Conservation (phyloP, 1,140 invertebrate genomes). For the Hyles vespertilio region DNA sequence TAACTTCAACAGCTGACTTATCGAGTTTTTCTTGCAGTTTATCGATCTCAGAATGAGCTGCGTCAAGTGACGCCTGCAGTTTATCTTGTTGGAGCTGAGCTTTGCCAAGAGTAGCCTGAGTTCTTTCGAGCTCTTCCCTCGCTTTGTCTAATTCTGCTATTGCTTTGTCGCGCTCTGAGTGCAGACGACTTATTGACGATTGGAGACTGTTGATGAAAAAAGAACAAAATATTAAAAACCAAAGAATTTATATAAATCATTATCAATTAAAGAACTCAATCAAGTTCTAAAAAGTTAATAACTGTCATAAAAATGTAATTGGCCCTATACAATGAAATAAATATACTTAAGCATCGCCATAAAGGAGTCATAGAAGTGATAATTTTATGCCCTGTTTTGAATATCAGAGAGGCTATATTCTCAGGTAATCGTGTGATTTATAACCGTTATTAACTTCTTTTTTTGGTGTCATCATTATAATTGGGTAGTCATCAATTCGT, state of each 20-base stretch:
- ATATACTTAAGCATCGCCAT: no score
- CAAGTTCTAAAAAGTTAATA: no score
- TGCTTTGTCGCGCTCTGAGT: slow-evolving; percentile 92
- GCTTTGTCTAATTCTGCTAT: slow-evolving; percentile 90
- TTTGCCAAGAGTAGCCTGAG: slow-evolving; percentile 91
- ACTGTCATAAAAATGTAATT: no score
- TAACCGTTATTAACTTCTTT: not conserved
- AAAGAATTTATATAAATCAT: no score
- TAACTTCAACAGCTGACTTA: slow-evolving; percentile 86
- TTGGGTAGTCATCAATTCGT: not conserved
- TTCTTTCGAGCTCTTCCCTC: slow-evolving; percentile 92
- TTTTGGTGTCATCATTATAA: not conserved
- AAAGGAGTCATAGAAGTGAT: no score
- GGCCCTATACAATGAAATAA: no score
- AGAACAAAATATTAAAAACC: not conserved
- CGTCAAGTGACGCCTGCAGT: slow-evolving; percentile 89
- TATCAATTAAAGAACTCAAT: no score
- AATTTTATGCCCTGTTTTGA: no score
- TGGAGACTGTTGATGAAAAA: slow-evolving; percentile 72
- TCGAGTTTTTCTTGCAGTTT: slow-evolving; percentile 91
- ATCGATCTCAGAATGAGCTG: slow-evolving; percentile 93
- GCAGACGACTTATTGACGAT: slow-evolving; percentile 84
- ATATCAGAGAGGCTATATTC: no score
- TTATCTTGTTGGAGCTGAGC: slow-evolving; percentile 94
- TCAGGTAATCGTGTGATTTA: no score